These are phyloP conservation scores for Carcina quercana DNA, from an alignment of 2,888 invertebrate species.

Conservation along the genomic window DNA sequence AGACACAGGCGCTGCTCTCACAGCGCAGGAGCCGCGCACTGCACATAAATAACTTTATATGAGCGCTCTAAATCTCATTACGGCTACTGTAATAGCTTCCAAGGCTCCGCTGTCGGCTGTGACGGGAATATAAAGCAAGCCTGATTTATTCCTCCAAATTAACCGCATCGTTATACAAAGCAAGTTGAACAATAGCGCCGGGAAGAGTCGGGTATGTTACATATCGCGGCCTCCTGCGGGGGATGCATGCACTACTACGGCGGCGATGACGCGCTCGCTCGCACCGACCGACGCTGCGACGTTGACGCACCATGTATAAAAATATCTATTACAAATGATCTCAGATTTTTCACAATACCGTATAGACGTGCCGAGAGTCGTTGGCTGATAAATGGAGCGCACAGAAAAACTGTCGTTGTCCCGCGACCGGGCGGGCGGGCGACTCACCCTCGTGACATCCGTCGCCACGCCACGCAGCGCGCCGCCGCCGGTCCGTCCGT, in stretches of 20 bases:
- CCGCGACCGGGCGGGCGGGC: no score
- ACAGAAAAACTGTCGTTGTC: conserved; percentile 23
- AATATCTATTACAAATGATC: conserved; percentile 33
- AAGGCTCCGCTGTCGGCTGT: conserved; percentile 59
- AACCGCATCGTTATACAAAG: conserved; percentile 39
- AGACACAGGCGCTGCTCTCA: conserved; percentile 22
- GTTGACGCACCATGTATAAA: conserved; percentile 16
- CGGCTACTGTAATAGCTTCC: conserved; percentile 63
- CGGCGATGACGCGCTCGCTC: no score
- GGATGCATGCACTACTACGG: conserved; percentile 15
- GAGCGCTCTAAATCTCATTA: conserved; percentile 70
- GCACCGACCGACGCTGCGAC: no score
- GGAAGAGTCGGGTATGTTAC: conserved; percentile 14
- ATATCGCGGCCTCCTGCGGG: conserved; percentile 8
- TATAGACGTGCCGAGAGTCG: conserved; percentile 25
- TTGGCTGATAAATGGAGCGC: conserved; percentile 41
- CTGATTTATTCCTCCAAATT: conserved; percentile 60
- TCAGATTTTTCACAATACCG: conserved; percentile 38
- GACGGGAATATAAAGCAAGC: conserved; percentile 65
- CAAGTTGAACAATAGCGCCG: conserved; percentile 23
- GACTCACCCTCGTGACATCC: no score
- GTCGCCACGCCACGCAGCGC: no score
- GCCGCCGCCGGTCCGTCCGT: conserved; percentile 24
- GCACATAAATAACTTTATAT: conserved; percentile 68
- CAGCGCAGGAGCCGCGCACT: conserved; percentile 39